Percentiles rank a stretch among this genome's conserved stretches.
These are phyloP conservation scores for Zootoca vivipara DNA, from an alignment of 2,113 vertebrate species.

Conservation along the genomic window DNA sequence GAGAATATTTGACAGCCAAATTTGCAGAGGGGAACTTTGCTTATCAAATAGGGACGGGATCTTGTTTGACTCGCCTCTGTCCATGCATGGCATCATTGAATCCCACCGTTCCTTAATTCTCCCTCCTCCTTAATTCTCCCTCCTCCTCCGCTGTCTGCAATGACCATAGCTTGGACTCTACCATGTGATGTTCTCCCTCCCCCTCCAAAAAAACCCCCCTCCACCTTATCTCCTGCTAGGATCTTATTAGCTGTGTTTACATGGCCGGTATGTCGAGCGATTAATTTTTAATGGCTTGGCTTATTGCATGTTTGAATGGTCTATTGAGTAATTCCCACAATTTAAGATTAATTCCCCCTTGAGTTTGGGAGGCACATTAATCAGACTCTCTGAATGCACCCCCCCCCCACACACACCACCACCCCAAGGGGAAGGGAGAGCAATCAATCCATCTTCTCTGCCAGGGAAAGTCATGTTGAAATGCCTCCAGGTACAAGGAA, in stretches of 20 bases:
- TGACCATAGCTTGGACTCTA: too few species aligned
- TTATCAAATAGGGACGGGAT: not conserved
- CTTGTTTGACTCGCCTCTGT: not conserved
- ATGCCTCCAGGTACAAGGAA: constrained; percentile 62
- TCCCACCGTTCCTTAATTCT: too few species aligned
- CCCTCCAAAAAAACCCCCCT: not conserved
- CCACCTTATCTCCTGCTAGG: constrained; percentile 37
- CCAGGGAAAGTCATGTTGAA: constrained; percentile 54
- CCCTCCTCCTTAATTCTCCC: not conserved
- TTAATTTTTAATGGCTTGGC: constrained; percentile 78
- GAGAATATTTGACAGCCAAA: not conserved
- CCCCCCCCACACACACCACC: not conserved
- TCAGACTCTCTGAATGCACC: constrained; percentile 68
- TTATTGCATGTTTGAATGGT: constrained; percentile 72
- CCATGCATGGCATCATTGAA: not conserved
- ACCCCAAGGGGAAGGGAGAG: constrained; percentile 35
- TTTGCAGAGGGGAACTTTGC: not conserved
- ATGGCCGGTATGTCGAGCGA: constrained; percentile 61
- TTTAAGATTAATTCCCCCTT: constrained; percentile 76
- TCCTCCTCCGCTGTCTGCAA: not conserved
- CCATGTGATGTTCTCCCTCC: not conserved
- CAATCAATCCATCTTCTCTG: constrained; percentile 64
- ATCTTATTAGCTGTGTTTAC: constrained; percentile 73
- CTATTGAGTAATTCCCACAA: constrained; percentile 76
- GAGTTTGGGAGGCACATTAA: constrained; percentile 69